A percentile compares a stretch with the other conserved stretches of the same genome.
Evolutionary conservation across 2,113 vertebrate genomes (phyloP).

Genomic region (Dissostichus mawsoni): DNA sequence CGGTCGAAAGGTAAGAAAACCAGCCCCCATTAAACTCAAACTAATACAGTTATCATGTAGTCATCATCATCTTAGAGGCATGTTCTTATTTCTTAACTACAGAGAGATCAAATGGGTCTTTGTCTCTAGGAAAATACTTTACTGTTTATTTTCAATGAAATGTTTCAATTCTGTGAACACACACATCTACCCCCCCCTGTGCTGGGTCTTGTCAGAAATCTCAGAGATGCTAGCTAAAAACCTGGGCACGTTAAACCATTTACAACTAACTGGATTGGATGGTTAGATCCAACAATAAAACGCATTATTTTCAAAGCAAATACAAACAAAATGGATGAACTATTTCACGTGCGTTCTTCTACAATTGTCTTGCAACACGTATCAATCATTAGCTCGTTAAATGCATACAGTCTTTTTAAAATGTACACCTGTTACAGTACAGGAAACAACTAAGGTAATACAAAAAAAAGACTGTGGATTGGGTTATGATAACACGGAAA

Average conservation of each 20-base stretch:
- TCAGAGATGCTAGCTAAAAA: not conserved
- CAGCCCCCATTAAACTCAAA: not conserved
- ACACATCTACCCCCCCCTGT: too few relatives aligned
- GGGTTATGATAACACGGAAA: too few relatives aligned
- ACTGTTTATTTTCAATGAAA: too few relatives aligned
- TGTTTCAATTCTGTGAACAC: not conserved
- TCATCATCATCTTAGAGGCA: not conserved
- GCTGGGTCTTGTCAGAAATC: not conserved
- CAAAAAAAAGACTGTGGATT: too few relatives aligned
- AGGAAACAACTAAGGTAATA: too few relatives aligned
- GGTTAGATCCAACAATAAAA: not conserved
- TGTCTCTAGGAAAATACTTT: too few relatives aligned
- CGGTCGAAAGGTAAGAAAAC: not conserved
- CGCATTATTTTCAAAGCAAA: too few relatives aligned
- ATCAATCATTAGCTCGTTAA: too few relatives aligned
- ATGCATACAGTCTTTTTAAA: too few relatives aligned
- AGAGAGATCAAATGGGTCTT: too few relatives aligned
- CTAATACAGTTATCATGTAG: not conserved
- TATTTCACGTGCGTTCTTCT: not conserved
- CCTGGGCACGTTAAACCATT: not conserved
- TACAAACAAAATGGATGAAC: not conserved
- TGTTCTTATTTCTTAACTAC: not conserved
- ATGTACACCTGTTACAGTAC: too few relatives aligned
- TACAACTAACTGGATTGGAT: not conserved
- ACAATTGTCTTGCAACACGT: too few relatives aligned